Evolutionary conservation across 1,140 invertebrate species (phyloP).

Genomic region (Pseudobourletiella spinata): DNA sequence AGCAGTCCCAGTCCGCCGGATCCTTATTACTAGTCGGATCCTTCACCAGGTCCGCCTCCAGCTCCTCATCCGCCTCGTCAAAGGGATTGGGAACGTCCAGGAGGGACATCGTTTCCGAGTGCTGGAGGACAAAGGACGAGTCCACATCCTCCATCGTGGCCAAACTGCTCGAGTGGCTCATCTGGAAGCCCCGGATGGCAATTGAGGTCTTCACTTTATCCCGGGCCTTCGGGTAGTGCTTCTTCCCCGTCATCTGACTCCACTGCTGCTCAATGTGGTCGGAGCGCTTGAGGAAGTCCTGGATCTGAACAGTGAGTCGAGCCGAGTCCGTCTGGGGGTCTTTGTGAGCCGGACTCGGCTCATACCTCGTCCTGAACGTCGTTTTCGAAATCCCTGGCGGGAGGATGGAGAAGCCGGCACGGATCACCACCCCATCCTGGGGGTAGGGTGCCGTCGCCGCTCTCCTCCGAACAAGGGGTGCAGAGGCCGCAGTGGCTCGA

Average conservation of each 20-base stretch:
- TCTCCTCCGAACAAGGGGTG: neutral
- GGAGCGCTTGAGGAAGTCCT: conserved; percentile 66
- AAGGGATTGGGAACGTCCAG: conserved; percentile 19
- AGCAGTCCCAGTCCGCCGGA: neutral
- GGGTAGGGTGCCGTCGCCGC: neutral
- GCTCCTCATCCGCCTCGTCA: conserved; percentile 21
- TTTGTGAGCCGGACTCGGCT: conserved; percentile 59
- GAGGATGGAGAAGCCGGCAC: conserved; percentile 67
- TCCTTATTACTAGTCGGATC: neutral
- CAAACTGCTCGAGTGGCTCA: conserved; percentile 29
- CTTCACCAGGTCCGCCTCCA: neutral
- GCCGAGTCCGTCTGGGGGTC: conserved; percentile 65
- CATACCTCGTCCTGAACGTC: conserved; percentile 33
- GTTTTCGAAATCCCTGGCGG: conserved; percentile 46
- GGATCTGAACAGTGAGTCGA: conserved; percentile 61
- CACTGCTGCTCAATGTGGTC: conserved; percentile 79
- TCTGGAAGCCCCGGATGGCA: conserved; percentile 24
- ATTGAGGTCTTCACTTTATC: conserved; percentile 18
- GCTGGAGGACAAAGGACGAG: conserved; percentile 16
- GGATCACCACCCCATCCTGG: conserved; percentile 65
- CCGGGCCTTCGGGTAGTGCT: conserved; percentile 4
- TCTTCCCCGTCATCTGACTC: conserved; percentile 45
- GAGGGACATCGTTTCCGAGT: conserved; percentile 22
- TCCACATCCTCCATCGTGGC: conserved; percentile 23
- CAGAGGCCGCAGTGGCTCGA: neutral